Evolutionary conservation across 2,888 invertebrate species (phyloP), one percentile per base, ranked within the genome.

Genomic region (Laspeyria flexula): DNA sequence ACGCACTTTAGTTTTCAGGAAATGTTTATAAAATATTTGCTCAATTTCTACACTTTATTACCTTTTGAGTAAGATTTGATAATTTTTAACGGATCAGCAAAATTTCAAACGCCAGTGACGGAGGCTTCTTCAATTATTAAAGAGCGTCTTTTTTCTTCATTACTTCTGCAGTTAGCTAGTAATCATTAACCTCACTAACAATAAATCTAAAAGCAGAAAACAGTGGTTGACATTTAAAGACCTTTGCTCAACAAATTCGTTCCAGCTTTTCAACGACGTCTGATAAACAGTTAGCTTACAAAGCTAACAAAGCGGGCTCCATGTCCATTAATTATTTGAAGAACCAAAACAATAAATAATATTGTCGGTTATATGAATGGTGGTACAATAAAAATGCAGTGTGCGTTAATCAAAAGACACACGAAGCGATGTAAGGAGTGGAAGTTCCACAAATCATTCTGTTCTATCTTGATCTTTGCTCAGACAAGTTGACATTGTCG

Each of bases 401-500:
- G 45, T 39, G 25, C 55, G 56, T 68, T 63, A 58, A 60, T 62
- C 63, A 57, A 55, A 61, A 54, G 54, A 52, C 57, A 60, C 60
- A 64, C 51, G 48, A 21, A 47, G 30, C 58, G 42, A 45, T 52
- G 51, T 37, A 45, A 15, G n/a, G 47, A 58, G 48, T 47, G 42
- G 50, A 43, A 42, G 59, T 47, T 63, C 60, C 65, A 73, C 73
- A 71, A 70, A 71, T 75, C 75, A 75, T 75, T 51, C 47, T 16
- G 18, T 34, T 65, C 68, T 71, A 73, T 75, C 73, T 75, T 37
- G 60, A 73, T 73, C 73, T 73, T 59, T 53, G 60, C 58, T 39
- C 40, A 58, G 73, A 75, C 73, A 72, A 73, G 73, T 66, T 71
- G 75, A 71, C 62, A 61, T 54, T 55, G 47, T 39, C 27, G 40